Conservation (phyloP, 2,113 vertebrate genomes). For the Brevimyrus niger region DNA sequence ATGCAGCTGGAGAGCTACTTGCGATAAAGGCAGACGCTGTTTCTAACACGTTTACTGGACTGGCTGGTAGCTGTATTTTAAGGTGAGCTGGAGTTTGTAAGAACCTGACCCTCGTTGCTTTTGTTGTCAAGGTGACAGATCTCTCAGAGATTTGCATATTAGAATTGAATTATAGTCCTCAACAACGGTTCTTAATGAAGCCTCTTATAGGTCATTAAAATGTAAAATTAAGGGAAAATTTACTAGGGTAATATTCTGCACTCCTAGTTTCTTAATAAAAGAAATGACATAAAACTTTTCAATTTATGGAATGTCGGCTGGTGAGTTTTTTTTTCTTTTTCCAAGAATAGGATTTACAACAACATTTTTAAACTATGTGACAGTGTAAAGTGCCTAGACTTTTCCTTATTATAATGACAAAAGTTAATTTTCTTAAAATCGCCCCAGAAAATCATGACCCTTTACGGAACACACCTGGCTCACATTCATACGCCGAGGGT, state of each 20-base stretch:
- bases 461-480: not conserved
- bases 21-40: conserved; percentile 39
- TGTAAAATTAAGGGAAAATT: not conserved
- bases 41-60: conserved; percentile 43
- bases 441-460: not conserved
- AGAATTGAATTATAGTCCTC: not conserved
- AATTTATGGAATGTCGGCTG: not conserved
- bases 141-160: not conserved
- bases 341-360: not conserved
- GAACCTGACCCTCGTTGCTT: not conserved
- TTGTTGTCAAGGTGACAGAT: not conserved
- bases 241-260: not conserved
- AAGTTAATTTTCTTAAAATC: not conserved
- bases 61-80: conserved; percentile 47
- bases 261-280: not conserved
- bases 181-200: not conserved
- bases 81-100: conserved; percentile 25
- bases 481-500: not conserved
- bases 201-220: not conserved
- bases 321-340: not conserved
- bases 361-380: not conserved
- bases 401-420: not conserved
- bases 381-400: not conserved
- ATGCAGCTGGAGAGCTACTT: conserved; percentile 27
- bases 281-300: conserved; percentile 1